Conservation (phyloP, 2,888 invertebrate genomes). For the Tyria jacobaeae region DNA sequence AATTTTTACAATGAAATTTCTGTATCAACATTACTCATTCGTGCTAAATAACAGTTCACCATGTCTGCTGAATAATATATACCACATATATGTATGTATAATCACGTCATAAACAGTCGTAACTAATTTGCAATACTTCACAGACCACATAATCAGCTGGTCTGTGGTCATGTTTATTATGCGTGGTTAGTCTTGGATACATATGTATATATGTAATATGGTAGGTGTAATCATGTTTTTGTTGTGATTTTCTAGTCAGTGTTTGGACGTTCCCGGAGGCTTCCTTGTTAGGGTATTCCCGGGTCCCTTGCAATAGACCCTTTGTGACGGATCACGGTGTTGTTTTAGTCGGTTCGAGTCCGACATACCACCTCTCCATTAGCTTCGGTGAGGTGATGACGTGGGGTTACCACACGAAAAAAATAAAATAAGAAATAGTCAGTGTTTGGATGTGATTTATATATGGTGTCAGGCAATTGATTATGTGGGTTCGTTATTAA, state of each 20-base stretch:
- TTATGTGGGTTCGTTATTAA: no score
- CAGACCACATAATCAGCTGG: constrained; percentile 8
- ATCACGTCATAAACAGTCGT: not conserved
- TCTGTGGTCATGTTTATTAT: not conserved
- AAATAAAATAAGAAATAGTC: no score
- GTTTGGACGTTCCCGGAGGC: constrained; percentile 2
- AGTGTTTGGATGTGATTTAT: no score
- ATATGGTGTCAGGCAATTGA: no score
- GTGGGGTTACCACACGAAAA: no score
- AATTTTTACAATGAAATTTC: not conserved
- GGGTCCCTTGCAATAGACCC: no score
- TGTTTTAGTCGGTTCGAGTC: no score
- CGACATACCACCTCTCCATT: no score
- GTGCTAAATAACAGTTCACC: not conserved
- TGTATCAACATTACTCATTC: not conserved
- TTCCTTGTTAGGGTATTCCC: no score
- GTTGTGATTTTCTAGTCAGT: not conserved
- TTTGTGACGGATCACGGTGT: no score
- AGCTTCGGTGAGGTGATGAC: no score
- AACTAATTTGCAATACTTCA: constrained; percentile 1
- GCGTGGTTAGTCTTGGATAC: not conserved
- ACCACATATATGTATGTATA: no score
- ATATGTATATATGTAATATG: not conserved
- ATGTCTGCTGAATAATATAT: not conserved
- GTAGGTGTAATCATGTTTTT: not conserved